Evolutionary conservation across 2,888 invertebrate genomes (phyloP), one percentile per base, ranked within the genome.

Genomic region (Macrosoma leucophasiata): DNA sequence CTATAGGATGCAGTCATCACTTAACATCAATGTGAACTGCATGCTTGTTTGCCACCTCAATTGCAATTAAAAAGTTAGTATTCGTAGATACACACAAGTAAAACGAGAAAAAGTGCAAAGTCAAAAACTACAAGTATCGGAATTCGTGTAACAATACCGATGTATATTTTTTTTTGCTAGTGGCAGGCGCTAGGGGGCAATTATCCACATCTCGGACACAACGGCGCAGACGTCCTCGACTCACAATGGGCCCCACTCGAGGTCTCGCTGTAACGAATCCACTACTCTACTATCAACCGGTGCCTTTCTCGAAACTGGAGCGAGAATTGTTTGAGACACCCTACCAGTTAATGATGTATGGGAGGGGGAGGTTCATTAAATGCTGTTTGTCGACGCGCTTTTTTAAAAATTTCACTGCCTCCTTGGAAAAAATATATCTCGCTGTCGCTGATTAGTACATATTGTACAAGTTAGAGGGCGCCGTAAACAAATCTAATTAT

Each of bases 191-290:
- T 63, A n/a, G 56, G 71, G 69, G 79, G 81, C 81, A 82, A 84
- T 84, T 84, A 82, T 71, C 73, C 69, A 69, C 71, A 74, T 75
- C 79, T 79, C 74, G 81, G 81, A 81, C 81, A 78, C 76, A 77
- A 78, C 77, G 63, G 73, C 69, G 70, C 73, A 74, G 75, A 74
- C 76, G 76, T 73, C 62, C 77, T 79, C 70, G 58, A 73, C 54
- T 70, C 81, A 82, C 82, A 82, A 82, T 82, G 67, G 76, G 59
- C 52, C 56, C 62, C 77, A 66, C 82, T 81, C 74, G 72, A 78
- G 71, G 65, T 65, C 63, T 60, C 71, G 67, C 72, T 70, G 77
- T 81, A 82, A 82, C 82, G 82, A 82, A 78, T 78, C 74, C 76
- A 73, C 77, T 72, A 74, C 68, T 64, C 65, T 68, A 69, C 71